phyloP scores from a whole-genome alignment of 2,797 vertebrate genomes.

The Pogoniulus pusillus region DNA sequence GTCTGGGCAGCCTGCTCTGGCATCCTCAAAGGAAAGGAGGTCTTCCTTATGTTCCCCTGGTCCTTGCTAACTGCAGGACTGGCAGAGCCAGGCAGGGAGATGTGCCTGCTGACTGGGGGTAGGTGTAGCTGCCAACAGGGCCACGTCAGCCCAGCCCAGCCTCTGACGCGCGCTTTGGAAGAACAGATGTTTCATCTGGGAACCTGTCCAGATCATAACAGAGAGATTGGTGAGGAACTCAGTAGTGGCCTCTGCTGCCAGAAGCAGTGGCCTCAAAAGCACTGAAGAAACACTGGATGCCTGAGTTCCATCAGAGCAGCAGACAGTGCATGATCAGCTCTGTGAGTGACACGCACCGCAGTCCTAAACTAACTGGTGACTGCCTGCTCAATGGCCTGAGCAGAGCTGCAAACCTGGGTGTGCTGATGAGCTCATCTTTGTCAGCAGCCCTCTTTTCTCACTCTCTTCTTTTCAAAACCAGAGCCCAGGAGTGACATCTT shows the following conservation, averaged over 20 bases:
- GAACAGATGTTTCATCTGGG: constrained; percentile 63
- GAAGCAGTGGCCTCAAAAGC: neutral
- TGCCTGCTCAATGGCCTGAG: neutral
- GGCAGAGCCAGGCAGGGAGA: constrained; percentile 1
- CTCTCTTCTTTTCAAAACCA: neutral
- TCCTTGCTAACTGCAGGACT: neutral
- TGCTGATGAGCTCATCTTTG: constrained; percentile 3
- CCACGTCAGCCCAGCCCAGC: neutral
- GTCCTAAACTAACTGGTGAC: neutral
- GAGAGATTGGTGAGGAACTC: neutral
- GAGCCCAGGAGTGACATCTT: neutral
- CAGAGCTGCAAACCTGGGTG: neutral
- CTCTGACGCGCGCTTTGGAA: constrained; percentile 31
- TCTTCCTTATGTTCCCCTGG: too few species aligned
- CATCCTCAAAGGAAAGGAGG: too few species aligned
- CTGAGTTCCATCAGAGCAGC: neutral
- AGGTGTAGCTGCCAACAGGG: constrained; percentile 12
- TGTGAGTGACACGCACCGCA: neutral
- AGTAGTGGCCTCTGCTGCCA: neutral
- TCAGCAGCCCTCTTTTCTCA: neutral
- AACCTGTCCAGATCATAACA: constrained; percentile 32
- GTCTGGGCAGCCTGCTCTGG: too few species aligned
- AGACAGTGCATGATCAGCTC: neutral
- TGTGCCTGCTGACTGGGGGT: neutral
- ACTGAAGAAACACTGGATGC: neutral